Base-by-base conservation (phyloP, 2,113 vertebrate genomes). In the Pitta sordida region DNA sequence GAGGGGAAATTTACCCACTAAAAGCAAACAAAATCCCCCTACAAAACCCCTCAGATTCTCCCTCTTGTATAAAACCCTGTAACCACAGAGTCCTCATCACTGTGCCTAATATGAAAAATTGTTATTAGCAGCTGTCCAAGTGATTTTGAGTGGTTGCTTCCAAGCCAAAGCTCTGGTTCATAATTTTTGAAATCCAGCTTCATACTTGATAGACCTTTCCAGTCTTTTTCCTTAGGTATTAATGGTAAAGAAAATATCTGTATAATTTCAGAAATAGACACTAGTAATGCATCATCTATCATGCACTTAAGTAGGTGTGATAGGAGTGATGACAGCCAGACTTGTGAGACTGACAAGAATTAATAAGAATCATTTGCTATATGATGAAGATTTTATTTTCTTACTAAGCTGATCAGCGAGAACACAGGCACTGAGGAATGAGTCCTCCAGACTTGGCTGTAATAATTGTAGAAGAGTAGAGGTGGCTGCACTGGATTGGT, bases 41-140 rank as follows among this genome's bases (percentile, higher is more conserved):
- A 37, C 3, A 13, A 49, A 32, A 10, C 21, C 6, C 0, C 5
- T 16, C 5, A 65, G 70, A 48, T 6, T 14, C 26, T 62, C 3
- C 2, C 3, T 29, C 13, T 56, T 69, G 1, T 19, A 51, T n/a
- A 34, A 88, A 53, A 29, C 29, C 5, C 36, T 69, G n/a, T 29
- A 34, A 32, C 76, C 36, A 32, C 5, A n/a, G 4, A 71, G 2
- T 46, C 6, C 8, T 51, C 10, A 37, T 62, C 3, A 2, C 14
- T 69, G 2, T 55, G 11, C 8, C 22, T 86, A 39, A 51, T 55
- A 6, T 10, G 16, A 88, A 81, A 91, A 15, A 39, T 29, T 74
- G 23, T 21, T 8, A 8, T 51, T 34, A 51, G 9, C 62, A 8
- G 6, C 29, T 49, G 23, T n/a, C 23, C 7, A 70, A 36, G 39